These are phyloP conservation scores for Struthio camelus DNA, from an alignment of 2,113 vertebrate genomes.

Conservation along the genomic window DNA sequence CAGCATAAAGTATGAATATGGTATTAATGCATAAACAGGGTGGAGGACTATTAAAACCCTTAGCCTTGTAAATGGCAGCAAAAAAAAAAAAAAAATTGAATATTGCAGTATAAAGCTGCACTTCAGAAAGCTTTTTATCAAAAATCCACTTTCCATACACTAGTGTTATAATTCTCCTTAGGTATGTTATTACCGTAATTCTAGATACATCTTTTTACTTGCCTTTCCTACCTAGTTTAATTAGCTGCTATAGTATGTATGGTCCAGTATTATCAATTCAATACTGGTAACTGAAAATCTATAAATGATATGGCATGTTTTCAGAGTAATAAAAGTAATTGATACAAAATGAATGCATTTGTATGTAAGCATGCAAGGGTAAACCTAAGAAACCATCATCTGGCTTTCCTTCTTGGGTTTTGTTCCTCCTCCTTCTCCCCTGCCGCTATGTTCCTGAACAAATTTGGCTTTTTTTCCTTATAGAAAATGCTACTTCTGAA, in stretches of 20 bases:
- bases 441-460: neutral
- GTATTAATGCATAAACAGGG: neutral
- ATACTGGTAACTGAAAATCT: conserved; percentile 27
- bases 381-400: neutral
- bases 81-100: neutral
- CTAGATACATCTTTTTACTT: neutral
- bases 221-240: conserved; percentile 14
- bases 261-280: conserved; percentile 11
- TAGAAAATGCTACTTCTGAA: neutral
- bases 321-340: conserved; percentile 19
- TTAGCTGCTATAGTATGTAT: conserved; percentile 41
- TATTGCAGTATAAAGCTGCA: neutral
- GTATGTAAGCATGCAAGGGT: neutral
- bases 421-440: neutral
- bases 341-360: neutral
- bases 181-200: neutral
- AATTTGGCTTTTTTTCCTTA: neutral
- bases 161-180: neutral
- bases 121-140: neutral
- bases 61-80: neutral
- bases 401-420: neutral
- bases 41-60: neutral
- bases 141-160: neutral
- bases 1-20: neutral
- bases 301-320: conserved; percentile 30